Percentiles rank a stretch among this genome's conserved stretches.
Evolutionary conservation across 2,888 invertebrate genomes (phyloP).

Genomic region (Sinotaia quadrata): DNA sequence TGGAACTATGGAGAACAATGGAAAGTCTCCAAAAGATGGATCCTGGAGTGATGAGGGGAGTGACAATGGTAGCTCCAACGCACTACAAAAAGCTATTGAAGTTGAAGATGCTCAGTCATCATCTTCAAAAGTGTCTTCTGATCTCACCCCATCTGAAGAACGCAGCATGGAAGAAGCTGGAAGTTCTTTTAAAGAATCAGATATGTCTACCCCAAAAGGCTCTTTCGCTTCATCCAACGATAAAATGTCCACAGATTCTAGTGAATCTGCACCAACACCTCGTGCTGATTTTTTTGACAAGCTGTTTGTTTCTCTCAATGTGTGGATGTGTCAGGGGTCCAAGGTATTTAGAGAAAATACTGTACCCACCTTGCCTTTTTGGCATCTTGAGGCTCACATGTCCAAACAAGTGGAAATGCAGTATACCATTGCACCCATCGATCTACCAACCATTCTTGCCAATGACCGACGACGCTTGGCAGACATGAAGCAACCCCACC

Average conservation of each 20-base stretch:
- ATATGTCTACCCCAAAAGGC: slow-evolving; percentile 20
- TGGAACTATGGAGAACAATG: background rate
- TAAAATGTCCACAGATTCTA: slow-evolving; percentile 19
- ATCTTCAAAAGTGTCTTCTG: slow-evolving; percentile 51
- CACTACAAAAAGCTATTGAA: background rate
- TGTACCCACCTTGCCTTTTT: slow-evolving; percentile 23
- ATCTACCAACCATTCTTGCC: slow-evolving; percentile 26
- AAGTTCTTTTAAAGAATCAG: slow-evolving; percentile 70
- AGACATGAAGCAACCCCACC: slow-evolving; percentile 26
- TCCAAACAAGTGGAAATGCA: slow-evolving; percentile 31
- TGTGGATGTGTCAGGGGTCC: slow-evolving; percentile 1
- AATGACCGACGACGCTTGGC: slow-evolving; percentile 33
- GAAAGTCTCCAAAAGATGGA: background rate
- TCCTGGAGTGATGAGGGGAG: slow-evolving; percentile 6
- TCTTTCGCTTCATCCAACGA: slow-evolving; percentile 21
- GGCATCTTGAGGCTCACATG: slow-evolving; percentile 33
- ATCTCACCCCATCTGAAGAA: slow-evolving; percentile 67
- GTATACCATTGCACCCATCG: slow-evolving; percentile 23
- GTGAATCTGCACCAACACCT: slow-evolving; percentile 4
- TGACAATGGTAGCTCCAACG: slow-evolving; percentile 2
- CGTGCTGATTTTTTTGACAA: slow-evolving; percentile 1
- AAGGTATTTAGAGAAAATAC: background rate
- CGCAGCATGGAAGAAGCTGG: slow-evolving; percentile 59
- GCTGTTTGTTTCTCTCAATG: slow-evolving; percentile 13
- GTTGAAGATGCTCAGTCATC: slow-evolving; percentile 35